These are phyloP conservation scores for Tupiocoris notatus DNA, from an alignment of 2,888 invertebrate species.

Conservation along the genomic window DNA sequence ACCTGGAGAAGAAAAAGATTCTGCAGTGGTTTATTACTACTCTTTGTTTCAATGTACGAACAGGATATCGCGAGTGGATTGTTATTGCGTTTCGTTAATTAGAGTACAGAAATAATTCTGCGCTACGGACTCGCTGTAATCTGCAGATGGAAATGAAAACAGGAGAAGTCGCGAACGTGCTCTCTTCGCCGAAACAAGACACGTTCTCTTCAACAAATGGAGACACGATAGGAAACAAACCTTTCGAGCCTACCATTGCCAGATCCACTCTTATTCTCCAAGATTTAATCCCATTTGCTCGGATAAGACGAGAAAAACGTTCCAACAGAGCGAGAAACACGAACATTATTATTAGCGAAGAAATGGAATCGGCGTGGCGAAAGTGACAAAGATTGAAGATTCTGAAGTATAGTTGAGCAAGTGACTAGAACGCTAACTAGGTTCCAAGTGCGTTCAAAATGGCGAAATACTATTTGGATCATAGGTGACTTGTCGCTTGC, in stretches of 20 bases:
- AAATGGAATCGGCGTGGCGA: not conserved
- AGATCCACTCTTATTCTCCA: not conserved
- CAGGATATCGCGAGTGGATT: too few species aligned
- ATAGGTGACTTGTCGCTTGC: too few species aligned
- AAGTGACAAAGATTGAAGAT: not conserved
- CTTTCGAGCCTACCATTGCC: not conserved
- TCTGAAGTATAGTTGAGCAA: too few species aligned
- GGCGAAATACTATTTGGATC: too few species aligned
- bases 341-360: not conserved
- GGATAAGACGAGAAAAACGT: not conserved
- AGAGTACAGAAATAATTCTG: too few species aligned
- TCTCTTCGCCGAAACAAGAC: not conserved
- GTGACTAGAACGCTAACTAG: too few species aligned
- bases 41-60: too few species aligned
- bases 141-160: not conserved
- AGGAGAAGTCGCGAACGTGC: not conserved
- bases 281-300: too few species aligned
- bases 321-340: not conserved
- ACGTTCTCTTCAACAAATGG: not conserved
- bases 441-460: too few species aligned
- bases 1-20: too few species aligned
- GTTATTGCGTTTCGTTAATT: too few species aligned
- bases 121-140: not conserved
- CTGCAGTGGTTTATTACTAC: too few species aligned
- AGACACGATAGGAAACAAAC: not conserved